Percentiles rank a stretch among this genome's conserved stretches.
Conservation (phyloP, 2,113 vertebrate species). For the Cyrtonyx montezumae region DNA sequence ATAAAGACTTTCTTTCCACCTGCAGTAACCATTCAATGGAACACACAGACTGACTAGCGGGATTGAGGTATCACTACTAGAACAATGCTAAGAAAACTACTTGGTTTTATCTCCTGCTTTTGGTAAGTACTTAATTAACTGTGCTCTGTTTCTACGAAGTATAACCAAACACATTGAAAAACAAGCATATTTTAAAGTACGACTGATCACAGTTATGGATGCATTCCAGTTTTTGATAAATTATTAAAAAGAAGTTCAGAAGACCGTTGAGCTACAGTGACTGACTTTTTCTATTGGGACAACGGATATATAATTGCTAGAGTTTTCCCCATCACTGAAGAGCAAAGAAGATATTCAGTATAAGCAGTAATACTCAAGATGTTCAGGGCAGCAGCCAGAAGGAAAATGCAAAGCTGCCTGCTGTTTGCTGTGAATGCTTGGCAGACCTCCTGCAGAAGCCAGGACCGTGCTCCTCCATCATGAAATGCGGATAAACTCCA, state of each 20-base stretch:
- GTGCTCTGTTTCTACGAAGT: not conserved
- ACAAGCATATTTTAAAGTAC: not conserved
- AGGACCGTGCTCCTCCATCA: not conserved
- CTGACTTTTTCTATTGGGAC: not conserved
- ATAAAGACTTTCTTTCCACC: not conserved
- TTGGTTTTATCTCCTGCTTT: not conserved
- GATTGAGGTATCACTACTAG: not conserved
- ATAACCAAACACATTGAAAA: not conserved
- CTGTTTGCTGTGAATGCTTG: not conserved
- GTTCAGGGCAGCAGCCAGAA: not conserved
- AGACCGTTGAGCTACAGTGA: not conserved
- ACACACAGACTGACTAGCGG: not conserved
- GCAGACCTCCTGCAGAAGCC: not conserved
- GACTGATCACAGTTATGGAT: not conserved
- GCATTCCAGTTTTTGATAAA: not conserved
- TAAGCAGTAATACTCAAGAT: not conserved
- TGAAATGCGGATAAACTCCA: not conserved
- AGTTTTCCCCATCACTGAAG: rapidly evolving
- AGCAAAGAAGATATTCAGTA: not conserved
- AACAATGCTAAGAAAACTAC: not conserved
- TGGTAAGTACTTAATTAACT: not conserved
- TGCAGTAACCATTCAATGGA: not conserved
- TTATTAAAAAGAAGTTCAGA: not conserved
- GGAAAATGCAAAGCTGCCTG: not conserved
- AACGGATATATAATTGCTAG: not conserved